Evolutionary conservation across 2,113 vertebrate species (phyloP).

Genomic region (Tauraco erythrolophus): DNA sequence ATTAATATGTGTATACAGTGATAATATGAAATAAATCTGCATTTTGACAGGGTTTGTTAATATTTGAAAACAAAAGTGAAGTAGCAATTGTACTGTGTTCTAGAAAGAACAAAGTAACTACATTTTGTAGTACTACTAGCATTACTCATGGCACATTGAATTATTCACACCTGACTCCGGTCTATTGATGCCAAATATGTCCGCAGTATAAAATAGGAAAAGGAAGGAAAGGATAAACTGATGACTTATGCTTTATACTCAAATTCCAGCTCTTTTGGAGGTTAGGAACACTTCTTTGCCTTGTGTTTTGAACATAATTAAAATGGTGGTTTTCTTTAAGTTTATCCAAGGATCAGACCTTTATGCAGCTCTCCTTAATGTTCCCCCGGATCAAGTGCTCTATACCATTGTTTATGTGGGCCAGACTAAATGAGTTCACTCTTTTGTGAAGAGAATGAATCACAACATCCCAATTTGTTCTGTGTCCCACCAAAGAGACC

Average conservation of each 20-base stretch:
- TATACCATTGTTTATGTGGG: neutral
- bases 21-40: neutral
- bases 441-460: neutral
- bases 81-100: neutral
- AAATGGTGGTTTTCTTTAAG: neutral
- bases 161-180: neutral
- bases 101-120: neutral
- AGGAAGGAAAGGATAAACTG: neutral
- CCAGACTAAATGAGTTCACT: fast-evolving
- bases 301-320: neutral
- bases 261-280: neutral
- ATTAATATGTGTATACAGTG: neutral
- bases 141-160: neutral
- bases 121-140: neutral
- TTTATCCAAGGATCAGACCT: neutral
- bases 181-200: neutral
- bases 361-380: neutral
- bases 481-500: neutral
- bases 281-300: neutral
- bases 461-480: neutral
- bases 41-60: neutral
- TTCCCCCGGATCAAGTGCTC: neutral
- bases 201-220: neutral
- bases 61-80: neutral
- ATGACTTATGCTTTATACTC: neutral